Conservation (phyloP, 2,888 invertebrate genomes). For the Idaea straminata region DNA sequence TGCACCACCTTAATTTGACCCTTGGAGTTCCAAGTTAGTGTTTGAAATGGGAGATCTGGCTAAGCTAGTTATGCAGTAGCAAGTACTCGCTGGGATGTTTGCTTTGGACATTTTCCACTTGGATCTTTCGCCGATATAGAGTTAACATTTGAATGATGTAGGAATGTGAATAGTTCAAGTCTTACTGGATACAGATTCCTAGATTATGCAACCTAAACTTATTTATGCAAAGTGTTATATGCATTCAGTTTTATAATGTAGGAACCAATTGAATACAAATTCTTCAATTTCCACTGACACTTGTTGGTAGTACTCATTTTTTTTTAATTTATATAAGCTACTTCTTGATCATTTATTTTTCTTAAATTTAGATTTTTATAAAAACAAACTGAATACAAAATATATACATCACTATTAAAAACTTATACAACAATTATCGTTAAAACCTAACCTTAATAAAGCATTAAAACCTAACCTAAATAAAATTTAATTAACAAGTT, state of each 20-base stretch:
- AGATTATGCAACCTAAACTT: background rate
- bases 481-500: no score
- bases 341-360: no score
- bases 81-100: constrained; percentile 24
- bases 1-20: constrained; percentile 34
- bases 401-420: no score
- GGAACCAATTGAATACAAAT: no score
- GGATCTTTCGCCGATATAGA: constrained; percentile 30
- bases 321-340: no score
- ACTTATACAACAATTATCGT: no score
- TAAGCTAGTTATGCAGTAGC: constrained; percentile 16
- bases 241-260: background rate
- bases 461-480: no score
- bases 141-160: background rate
- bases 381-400: no score
- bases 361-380: no score
- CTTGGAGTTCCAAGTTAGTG: constrained; percentile 3
- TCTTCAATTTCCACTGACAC: no score
- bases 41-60: constrained; percentile 4
- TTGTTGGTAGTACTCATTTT: no score
- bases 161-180: background rate
- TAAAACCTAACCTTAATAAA: no score
- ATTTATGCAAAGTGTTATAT: background rate
- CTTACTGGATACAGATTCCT: background rate
- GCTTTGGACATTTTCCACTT: constrained; percentile 38